A percentile compares a stretch with the other conserved stretches of the same genome.
Evolutionary conservation across 2,888 invertebrate species (phyloP).

Genomic region (Idaea straminata): DNA sequence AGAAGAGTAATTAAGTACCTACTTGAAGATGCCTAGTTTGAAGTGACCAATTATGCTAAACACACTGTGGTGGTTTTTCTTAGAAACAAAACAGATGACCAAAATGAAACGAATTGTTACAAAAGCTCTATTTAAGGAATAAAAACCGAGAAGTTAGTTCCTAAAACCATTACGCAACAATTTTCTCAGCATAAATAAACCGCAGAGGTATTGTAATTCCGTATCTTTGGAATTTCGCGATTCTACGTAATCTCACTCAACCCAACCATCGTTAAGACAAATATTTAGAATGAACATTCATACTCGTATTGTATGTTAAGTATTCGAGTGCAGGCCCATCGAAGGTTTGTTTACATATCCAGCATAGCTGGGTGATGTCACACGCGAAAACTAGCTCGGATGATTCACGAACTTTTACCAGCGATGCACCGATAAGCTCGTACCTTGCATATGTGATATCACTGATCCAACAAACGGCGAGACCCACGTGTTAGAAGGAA

Average conservation of each 20-base stretch:
- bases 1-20: neutral
- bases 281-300: conserved; percentile 37
- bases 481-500: conserved; percentile 73
- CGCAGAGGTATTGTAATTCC: conserved; percentile 31
- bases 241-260: conserved; percentile 43
- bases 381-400: conserved; percentile 66
- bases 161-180: neutral
- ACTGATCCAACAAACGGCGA: conserved; percentile 40
- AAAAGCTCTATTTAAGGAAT: neutral
- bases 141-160: neutral
- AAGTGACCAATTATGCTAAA: neutral
- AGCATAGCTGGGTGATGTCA: conserved; percentile 69
- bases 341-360: conserved; percentile 51
- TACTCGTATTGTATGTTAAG: conserved; percentile 6
- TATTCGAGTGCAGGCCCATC: conserved; percentile 20
- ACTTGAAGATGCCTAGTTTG: neutral
- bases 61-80: neutral
- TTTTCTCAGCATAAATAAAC: conserved; percentile 26
- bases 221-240: conserved; percentile 38
- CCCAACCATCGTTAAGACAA: conserved; percentile 35
- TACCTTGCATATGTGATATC: conserved; percentile 60
- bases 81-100: neutral
- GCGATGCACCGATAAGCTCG: conserved; percentile 72
- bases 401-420: conserved; percentile 75
- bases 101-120: neutral